A percentile compares a stretch with the other conserved stretches of the same genome.
phyloP scores from a whole-genome alignment of 37 sponge, comb jelly and placozoan species.

The Ianthella basta region DNA sequence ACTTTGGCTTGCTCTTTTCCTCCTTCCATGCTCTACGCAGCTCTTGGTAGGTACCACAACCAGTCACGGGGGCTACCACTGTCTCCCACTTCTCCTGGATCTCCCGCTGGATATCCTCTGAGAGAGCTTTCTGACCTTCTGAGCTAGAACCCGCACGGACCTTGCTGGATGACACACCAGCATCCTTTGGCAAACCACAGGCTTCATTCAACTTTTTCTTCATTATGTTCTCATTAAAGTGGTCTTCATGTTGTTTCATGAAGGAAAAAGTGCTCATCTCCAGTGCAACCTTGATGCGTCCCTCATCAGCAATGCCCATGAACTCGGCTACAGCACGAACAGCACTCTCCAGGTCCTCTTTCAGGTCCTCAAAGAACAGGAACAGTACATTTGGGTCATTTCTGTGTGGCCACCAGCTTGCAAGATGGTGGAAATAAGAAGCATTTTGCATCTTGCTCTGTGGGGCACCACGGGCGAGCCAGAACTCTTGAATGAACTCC shows the following conservation, averaged over 20 bases:
- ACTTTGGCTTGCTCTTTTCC: no score
- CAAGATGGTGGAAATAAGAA: conserved; percentile 28
- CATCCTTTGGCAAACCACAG: neutral
- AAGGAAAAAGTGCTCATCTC: neutral
- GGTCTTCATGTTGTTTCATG: neutral
- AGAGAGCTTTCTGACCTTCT: neutral
- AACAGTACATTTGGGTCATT: conserved; percentile 50
- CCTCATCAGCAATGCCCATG: neutral
- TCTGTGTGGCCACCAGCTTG: conserved; percentile 48
- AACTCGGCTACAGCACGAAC: conserved; percentile 42
- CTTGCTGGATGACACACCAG: neutral
- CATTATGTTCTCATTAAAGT: neutral
- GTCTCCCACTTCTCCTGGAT: conserved; percentile 15
- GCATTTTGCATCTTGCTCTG: neutral
- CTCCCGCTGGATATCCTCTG: neutral
- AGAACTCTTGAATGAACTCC: neutral
- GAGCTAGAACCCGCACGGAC: neutral
- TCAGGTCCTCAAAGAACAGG: conserved; percentile 48
- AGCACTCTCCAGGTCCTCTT: conserved; percentile 40
- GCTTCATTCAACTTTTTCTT: neutral
- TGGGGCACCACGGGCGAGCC: neutral
- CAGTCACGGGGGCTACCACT: neutral
- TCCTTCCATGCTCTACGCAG: neutral
- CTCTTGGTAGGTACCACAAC: neutral
- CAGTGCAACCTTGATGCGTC: neutral